Evolutionary conservation across 2,888 invertebrate genomes (phyloP).

Genomic region (Epiblema foenella): DNA sequence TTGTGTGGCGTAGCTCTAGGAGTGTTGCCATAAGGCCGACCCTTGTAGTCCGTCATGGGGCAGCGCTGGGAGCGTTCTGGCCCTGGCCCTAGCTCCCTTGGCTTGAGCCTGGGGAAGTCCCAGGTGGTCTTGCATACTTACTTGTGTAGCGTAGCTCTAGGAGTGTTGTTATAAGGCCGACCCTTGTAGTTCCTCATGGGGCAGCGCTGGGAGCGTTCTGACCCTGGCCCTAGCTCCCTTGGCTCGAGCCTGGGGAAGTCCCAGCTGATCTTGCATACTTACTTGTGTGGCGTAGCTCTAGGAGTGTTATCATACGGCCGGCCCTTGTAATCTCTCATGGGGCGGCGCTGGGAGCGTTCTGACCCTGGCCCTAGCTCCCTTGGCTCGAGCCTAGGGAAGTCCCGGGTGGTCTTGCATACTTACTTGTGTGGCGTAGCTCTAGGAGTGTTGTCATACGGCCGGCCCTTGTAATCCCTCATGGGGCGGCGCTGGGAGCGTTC

Average conservation of each 20-base stretch:
- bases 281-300: too few relatives aligned
- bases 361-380: constrained; percentile 59
- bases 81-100: too few relatives aligned
- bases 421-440: constrained; percentile 94
- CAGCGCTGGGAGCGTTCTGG: too few relatives aligned
- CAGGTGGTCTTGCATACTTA: constrained; percentile 55
- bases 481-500: constrained; percentile 75
- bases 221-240: constrained; percentile 56
- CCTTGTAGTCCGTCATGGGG: too few relatives aligned
- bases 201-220: constrained; percentile 74
- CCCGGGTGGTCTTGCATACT: constrained; percentile 47
- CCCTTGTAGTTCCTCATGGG: constrained; percentile 72
- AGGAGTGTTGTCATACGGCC: constrained; percentile 88
- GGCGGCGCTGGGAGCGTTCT: constrained; percentile 76
- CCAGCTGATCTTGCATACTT: too few relatives aligned
- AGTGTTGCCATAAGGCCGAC: too few relatives aligned
- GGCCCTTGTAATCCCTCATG: constrained; percentile 70
- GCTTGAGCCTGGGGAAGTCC: too few relatives aligned
- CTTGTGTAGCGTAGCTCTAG: constrained; percentile 95
- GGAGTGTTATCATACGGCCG: too few relatives aligned
- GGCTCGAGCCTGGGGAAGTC: constrained; percentile 91
- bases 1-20: too few relatives aligned
- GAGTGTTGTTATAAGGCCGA: constrained; percentile 87
- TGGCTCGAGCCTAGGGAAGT: constrained; percentile 90
- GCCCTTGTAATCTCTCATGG: too few relatives aligned